Evolutionary conservation across 2,797 vertebrate genomes (phyloP), one percentile per base, ranked within the genome.

Genomic region (Nasua narica): DNA sequence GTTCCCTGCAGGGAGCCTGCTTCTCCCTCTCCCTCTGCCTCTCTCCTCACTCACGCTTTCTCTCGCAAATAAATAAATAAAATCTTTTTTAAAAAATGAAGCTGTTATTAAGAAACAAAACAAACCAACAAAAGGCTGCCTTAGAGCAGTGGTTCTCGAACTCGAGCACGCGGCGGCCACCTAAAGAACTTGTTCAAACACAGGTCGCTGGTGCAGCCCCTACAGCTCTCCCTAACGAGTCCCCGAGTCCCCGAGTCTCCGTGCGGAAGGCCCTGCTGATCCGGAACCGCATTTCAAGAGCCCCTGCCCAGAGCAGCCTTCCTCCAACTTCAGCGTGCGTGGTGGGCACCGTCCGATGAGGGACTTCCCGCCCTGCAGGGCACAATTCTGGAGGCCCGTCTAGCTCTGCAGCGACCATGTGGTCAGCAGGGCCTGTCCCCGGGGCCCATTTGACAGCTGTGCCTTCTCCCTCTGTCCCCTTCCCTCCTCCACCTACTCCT

Each of bases 281-380:
- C 54, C 11, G 2, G 7, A 81, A 43, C 27, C 72, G 46, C 7
- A 18, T 43, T 77, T 43, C n/a, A 62, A 97, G 62, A 91, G 29
- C 48, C 37, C 23, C 13, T 11, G 78, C 27, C 50, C 58, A 72
- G 54, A 87, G 43, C 2, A 23, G 48, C 0, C 35, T 65, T 65
- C 48, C 46, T 18, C 43, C 11, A 25, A 6, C 2, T 16, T 21
- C 14, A 4, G 0, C 3, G 29, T 32, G 5, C 3, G 12, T 25
- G 54, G 16, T 21, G 32, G 69, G 54, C 35, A 23, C 58, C 56
- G n/a, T 50, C 43, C 19, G 5, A 32, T 2, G 4, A 74, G 52
- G 37, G 58, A 37, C 74, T 46, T 11, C 29, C 29, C 35, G 54
- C 27, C 37, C 76, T n/a, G 11, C 3, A 6, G 1, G 43, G 86